Conservation (phyloP, 2,113 vertebrate species). For the Fulmarus glacialis region DNA sequence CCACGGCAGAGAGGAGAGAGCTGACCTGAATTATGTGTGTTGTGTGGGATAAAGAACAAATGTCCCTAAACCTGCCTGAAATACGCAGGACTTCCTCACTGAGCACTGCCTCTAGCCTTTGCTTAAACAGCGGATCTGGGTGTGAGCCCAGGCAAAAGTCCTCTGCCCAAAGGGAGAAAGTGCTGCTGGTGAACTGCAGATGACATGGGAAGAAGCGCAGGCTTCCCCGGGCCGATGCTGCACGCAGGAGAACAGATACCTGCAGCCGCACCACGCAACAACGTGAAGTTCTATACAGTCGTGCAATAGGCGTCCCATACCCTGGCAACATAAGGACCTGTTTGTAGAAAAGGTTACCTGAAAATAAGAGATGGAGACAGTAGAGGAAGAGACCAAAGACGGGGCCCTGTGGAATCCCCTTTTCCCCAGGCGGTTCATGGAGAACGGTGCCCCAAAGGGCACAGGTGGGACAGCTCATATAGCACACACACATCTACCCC, state of each 20-base stretch:
- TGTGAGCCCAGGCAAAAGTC: background rate
- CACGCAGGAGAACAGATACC: background rate
- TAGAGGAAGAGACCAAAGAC: background rate
- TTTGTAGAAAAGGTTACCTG: background rate
- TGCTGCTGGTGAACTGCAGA: background rate
- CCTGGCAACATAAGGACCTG: background rate
- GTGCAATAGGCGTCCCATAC: accelerated
- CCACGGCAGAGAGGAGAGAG: background rate
- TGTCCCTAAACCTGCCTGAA: background rate
- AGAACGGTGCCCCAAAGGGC: background rate
- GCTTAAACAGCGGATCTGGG: background rate
- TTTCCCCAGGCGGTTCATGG: background rate
- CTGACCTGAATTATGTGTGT: conserved; percentile 48
- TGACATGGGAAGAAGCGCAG: background rate
- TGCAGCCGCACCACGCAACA: background rate
- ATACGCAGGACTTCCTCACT: background rate
- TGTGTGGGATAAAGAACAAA: conserved; percentile 14
- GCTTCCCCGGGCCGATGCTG: accelerated
- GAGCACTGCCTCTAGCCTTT: background rate
- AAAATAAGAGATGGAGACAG: background rate
- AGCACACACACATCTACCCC: background rate
- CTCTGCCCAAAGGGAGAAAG: background rate
- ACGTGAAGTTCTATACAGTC: accelerated
- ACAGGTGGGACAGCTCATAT: background rate
- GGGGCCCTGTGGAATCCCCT: background rate